Base-by-base conservation (phyloP, 2,113 vertebrate species). In the Bungarus multicinctus region DNA sequence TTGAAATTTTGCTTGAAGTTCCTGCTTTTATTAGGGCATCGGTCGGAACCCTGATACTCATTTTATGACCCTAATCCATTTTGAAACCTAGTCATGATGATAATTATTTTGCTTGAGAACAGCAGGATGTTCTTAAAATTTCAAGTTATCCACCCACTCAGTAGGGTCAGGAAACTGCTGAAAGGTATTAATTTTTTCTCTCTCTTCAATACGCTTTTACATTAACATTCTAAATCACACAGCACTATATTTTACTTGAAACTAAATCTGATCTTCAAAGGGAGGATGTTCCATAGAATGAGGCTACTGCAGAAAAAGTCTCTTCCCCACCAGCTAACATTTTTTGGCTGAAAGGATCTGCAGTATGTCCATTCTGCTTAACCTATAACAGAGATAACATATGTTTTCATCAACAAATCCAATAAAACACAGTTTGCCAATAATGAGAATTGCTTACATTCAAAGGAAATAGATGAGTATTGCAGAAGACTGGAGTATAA, bases 341-440 rank as follows among this genome's bases (percentile, higher is more conserved):
- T 58, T 23, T 58, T 58, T 58, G 55, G 57, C 57, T 58, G 22
- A 25, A 8, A 25, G 23, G 57, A 25, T 58, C 57, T 58, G 57
- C 23, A 58, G 57, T 23, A 25, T 58, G 57, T 23, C 23, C 57
- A 9, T 58, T 58, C 23, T 58, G 57, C 57, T 58, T 58, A 25
- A 58, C 7, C 23, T 58, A 64, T 93, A 96, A 97, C 95, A 96
- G 93, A 95, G 95, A 96, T 96, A 97, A 96, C 96, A 96, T 60
- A 95, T 97, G 96, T 95, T 95, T 96, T 92, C 92, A 94, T 93
- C 95, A 95, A 96, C 95, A 95, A 95, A 94, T 95, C 94, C 94
- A 96, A 94, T 95, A 96, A 96, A 96, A 96, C 94, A 96, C 95
- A 93, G 94, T 92, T 94, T 89, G 95, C 93, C 94, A 96, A 95